Base-by-base conservation (phyloP, 2,888 invertebrate species). In the Acleris emargana region DNA sequence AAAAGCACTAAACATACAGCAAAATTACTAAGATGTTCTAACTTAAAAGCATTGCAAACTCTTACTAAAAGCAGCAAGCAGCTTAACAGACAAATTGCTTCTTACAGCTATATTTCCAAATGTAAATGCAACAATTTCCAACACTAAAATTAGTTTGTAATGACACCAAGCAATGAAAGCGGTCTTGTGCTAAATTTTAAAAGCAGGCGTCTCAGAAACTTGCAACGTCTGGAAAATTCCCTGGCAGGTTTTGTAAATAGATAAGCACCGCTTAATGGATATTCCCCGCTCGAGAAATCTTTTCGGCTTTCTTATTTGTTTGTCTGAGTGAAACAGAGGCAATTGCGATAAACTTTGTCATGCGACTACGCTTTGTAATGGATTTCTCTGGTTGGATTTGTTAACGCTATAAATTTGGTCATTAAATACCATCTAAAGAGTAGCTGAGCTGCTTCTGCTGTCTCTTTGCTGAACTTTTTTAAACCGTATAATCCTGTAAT, bases 251-350 rank as follows among this genome's bases (percentile, higher is more conserved):
- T 43, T 50, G 54, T 28, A 63, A 63, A 58, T 58, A 59, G 47
- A 64, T 54, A 64, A 59, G 59, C 53, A 59, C 54, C 58, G 53
- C 64, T 64, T 54, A 54, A 64, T 59, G 64, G 64, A 59, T 50
- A 59, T 50, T 54, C 49, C 28, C 22, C 51, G 49, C 18, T 54
- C 47, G 53, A 49, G 38, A 25, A 49, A 53, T 59, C 42, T 59
- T 57, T 52, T 53, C 42, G 43, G 64, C 18, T 54, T 64, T 54
- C 47, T 64, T 59, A 58, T 64, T 64, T 59, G 53, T 43, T 64
- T 58, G 42, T 28, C 25, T 53, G 28, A 64, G 53, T 13, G 45
- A 52, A 52, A 64, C 17, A 38, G 9, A 17, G 38, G 49, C 53
- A 45, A 59, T 59, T 49, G 42, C 32, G 20, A 42, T 59, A 43